Base-by-base conservation (phyloP, 2,888 invertebrate species). In the Ophonus ardosiacus region DNA sequence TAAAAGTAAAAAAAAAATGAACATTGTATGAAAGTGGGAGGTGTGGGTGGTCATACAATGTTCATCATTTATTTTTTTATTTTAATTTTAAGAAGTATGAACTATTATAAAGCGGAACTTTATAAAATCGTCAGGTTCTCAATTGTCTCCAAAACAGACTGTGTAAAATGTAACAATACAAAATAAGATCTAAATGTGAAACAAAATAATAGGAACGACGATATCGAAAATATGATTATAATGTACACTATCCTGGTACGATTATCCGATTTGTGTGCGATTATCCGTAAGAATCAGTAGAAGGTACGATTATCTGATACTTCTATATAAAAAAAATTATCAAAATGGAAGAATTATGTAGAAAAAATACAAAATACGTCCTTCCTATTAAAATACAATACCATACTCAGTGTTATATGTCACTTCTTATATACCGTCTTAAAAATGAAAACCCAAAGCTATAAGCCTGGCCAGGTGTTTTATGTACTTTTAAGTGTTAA, bases 11-110 rank as follows among this genome's bases (percentile, higher is more conserved):
- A 74, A 76, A 76, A 43, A 18, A 76, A 76, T 18, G 21, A 43
- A 18, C 56, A 71, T 56, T 83, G 83, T 76, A 83, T 83, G 79
- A 84, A 79, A 79, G 84, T 84, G 84, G 84, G 84, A 15, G 84
- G 84, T 63, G 78, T 15, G 78, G 84, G 84, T 51, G 84, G 84
- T 78, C 59, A 78, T 78, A 78, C 78, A 78, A 59, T 57, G 56
- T 24, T 56, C 59, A 57, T 38, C 1, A 8, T 17, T 71, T n/a
- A 17, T 74, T 43, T 38, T 68, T 10, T 51, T 51, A 24, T 24
- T 24, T 2, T 31, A 5, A 31, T 31, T 31, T 31, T 31, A 31
- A 31, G 5, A 5, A 31, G 31, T 31, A 31, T 5, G 31, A 31
- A 31, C 31, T 31, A 31, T 0, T 31, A 31, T 31, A 31, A 31